Percentiles rank a stretch among this genome's conserved stretches.
Conservation (phyloP, 2,113 vertebrate species). For the Eurypyga helias region DNA sequence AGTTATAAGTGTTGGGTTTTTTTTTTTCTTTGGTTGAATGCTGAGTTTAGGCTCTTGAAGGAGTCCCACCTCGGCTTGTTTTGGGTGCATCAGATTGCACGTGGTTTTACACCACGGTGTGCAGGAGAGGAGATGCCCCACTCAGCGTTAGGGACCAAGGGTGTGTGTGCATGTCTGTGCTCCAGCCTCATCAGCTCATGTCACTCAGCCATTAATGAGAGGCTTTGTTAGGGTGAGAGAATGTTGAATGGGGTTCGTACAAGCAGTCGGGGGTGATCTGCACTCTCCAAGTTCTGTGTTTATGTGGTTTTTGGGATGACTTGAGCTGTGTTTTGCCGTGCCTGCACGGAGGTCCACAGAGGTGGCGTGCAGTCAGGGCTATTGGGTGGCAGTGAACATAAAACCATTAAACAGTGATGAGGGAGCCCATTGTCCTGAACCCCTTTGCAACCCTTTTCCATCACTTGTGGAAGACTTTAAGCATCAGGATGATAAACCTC, state of each 20-base stretch:
- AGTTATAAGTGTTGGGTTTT: background rate
- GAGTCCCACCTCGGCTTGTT: background rate
- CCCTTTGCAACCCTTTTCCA: background rate
- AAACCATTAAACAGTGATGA: rapidly evolving
- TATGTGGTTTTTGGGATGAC: rapidly evolving
- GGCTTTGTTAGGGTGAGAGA: background rate
- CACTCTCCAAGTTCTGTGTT: background rate
- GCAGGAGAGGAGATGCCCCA: background rate
- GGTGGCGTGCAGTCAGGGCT: background rate
- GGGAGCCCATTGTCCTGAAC: background rate
- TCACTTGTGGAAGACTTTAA: background rate
- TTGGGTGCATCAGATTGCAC: rapidly evolving
- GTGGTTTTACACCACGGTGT: rapidly evolving
- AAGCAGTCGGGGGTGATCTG: background rate
- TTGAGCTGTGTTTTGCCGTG: background rate
- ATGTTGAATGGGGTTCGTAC: background rate
- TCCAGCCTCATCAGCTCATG: background rate
- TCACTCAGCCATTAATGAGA: background rate
- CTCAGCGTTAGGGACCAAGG: rapidly evolving
- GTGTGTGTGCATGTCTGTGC: background rate
- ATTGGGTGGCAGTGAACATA: background rate
- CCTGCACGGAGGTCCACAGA: background rate
- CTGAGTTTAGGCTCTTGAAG: background rate
- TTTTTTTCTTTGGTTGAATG: background rate
- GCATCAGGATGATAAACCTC: background rate